phyloP scores from a whole-genome alignment of 2,888 invertebrate species.

The Prosopocoilus inquinatus region DNA sequence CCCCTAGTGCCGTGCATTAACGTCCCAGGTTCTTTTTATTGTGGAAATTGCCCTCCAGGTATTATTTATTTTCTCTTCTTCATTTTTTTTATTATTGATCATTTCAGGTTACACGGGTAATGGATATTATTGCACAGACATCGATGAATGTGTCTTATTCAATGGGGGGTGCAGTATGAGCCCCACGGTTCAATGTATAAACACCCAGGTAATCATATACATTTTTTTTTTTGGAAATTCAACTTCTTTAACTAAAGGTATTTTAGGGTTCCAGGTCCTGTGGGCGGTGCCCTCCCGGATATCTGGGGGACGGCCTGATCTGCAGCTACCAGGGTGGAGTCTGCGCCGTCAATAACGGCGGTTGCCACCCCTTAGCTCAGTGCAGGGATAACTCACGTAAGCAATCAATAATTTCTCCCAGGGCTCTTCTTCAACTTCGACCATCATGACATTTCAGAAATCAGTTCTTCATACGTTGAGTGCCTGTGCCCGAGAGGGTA shows the following conservation, averaged over 20 bases:
- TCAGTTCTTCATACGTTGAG: slow-evolving; percentile 58
- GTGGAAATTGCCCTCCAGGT: slow-evolving; percentile 85
- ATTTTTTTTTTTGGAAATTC: no score
- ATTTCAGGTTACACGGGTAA: slow-evolving; percentile 72
- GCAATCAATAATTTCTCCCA: neutral
- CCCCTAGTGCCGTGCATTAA: slow-evolving; percentile 87
- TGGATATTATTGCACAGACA: slow-evolving; percentile 81
- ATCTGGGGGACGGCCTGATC: slow-evolving; percentile 75
- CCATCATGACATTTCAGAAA: slow-evolving; percentile 45
- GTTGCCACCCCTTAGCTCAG: slow-evolving; percentile 79
- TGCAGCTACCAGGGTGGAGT: slow-evolving; percentile 66
- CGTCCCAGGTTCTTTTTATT: slow-evolving; percentile 82
- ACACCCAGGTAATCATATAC: slow-evolving; percentile 63
- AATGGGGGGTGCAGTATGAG: slow-evolving; percentile 87
- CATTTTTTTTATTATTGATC: no score
- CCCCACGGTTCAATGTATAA: slow-evolving; percentile 82
- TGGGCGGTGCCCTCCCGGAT: slow-evolving; percentile 85
- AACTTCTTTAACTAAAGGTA: neutral
- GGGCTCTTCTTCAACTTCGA: neutral
- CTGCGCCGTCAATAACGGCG: slow-evolving; percentile 74
- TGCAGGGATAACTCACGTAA: slow-evolving; percentile 69
- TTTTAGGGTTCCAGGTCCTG: slow-evolving; percentile 79
- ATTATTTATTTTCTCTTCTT: slow-evolving; percentile 30
- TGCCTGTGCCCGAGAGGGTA: slow-evolving; percentile 80
- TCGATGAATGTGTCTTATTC: slow-evolving; percentile 81